Evolutionary conservation across 2,113 vertebrate species (phyloP), one percentile per base, ranked within the genome.

Genomic region (Brienomyrus longianalis): DNA sequence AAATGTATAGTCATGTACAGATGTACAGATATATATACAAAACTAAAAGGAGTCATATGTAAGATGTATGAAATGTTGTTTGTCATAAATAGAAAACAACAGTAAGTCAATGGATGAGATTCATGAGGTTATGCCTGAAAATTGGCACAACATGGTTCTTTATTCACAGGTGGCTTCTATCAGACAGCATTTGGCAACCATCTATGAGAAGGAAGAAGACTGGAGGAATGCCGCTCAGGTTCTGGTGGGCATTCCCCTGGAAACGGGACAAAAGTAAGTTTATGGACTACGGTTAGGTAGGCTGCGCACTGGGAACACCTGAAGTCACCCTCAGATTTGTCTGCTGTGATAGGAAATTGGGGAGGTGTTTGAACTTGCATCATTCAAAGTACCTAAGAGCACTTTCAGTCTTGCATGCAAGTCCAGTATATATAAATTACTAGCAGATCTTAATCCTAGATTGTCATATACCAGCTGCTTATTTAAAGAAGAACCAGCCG

Each of bases 151-250:
- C 45, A n/a, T 48, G 17, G 54, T 62, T 88, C 85, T 0, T 39
- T 90, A 62, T 19, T 88, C 47, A 23, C 91, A 99, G 98, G 98
- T 99, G 2, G 98, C 98, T 88, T 99, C 98, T 19, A 98, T 99
- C 95, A 96, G 98, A 93, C 98, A 99, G 92, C 98, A 99, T 94
- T 96, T 99, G 93, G 98, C 98, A 89, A 98, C 98, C n/a, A 99
- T 99, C 94, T 99, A 99, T 94, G 98, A 99, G 93, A 99, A 99
- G 88, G 98, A 99, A 92, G 98, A 99, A 93, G 98, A 99, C 88
- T 99, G 98, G 98, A 98, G 98, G 94, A 99, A 99, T 0, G 98
- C 98, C 83, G 98, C 98, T 0, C 98, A 98, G 94, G 98, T 99
- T 91, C 95, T 99, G 94, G 98, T 99, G 92, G 98, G 98, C 39